These are phyloP conservation scores for Chionodraco myersi DNA, from an alignment of 2,113 vertebrate genomes.

Conservation along the genomic window DNA sequence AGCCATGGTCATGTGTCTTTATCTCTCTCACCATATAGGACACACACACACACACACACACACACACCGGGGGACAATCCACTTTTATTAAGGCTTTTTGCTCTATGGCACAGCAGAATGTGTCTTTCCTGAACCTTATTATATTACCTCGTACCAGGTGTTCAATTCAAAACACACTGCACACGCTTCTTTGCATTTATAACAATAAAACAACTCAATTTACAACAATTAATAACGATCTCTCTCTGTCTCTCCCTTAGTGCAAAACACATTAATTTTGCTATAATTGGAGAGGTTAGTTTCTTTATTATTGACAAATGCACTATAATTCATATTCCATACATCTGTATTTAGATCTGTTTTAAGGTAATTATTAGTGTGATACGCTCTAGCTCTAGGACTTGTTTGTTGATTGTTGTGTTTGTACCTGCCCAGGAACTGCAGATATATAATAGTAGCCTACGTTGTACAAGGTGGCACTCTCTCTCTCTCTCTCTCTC, in stretches of 20 bases:
- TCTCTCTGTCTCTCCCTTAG: neutral
- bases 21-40: conserved; percentile 49
- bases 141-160: neutral
- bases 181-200: neutral
- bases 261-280: no score
- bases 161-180: conserved; percentile 4
- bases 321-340: no score
- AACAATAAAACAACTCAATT: no score
- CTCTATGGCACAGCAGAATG: conserved; percentile 7
- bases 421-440: no score
- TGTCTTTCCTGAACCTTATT: no score
- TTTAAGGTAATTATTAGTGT: no score
- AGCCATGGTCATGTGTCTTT: conserved; percentile 32
- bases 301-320: no score
- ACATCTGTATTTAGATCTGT: no score
- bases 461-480: neutral
- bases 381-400: no score
- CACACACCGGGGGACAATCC: conserved; percentile 6
- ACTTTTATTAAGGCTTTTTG: conserved; percentile 43
- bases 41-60: conserved; percentile 12
- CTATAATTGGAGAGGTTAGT: no score
- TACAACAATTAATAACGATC: neutral
- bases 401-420: no score
- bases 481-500: neutral
- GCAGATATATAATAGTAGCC: no score